Conservation (phyloP, 2,888 invertebrate genomes). For the Biston stratarius region DNA sequence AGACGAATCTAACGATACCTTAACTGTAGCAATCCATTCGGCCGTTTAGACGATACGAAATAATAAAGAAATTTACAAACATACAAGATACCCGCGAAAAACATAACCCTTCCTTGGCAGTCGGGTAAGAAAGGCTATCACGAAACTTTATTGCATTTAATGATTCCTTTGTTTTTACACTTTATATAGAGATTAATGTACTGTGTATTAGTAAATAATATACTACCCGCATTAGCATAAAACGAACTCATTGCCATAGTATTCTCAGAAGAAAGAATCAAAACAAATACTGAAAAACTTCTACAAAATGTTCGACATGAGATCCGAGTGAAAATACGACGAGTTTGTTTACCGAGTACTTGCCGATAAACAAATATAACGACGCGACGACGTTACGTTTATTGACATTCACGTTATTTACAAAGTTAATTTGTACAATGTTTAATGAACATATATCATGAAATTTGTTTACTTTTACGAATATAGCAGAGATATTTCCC, state of each 20-base stretch:
- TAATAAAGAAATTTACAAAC: no score
- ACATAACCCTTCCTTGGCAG: no score
- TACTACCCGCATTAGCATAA: not conserved
- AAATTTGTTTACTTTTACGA: no score
- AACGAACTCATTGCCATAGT: not conserved
- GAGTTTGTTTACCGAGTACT: constrained; percentile 19
- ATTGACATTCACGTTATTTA: constrained; percentile 1
- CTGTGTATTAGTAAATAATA: no score
- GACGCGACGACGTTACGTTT: constrained; percentile 9
- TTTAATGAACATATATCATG: not conserved
- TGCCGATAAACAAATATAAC: constrained; percentile 19
- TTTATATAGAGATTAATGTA: no score
- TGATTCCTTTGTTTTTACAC: no score
- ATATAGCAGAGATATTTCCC: not conserved
- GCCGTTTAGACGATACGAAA: no score
- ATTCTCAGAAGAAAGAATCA: not conserved
- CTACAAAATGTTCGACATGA: constrained; percentile 7
- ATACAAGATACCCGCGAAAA: no score
- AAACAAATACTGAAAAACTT: constrained; percentile 21
- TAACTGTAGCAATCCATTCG: no score
- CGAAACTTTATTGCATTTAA: no score
- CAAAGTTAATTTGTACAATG: not conserved
- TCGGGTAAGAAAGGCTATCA: no score
- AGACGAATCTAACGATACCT: no score
- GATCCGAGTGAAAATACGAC: constrained; percentile 18